Conservation (phyloP, 1,140 invertebrate genomes). For the Bilobella aurantiaca region DNA sequence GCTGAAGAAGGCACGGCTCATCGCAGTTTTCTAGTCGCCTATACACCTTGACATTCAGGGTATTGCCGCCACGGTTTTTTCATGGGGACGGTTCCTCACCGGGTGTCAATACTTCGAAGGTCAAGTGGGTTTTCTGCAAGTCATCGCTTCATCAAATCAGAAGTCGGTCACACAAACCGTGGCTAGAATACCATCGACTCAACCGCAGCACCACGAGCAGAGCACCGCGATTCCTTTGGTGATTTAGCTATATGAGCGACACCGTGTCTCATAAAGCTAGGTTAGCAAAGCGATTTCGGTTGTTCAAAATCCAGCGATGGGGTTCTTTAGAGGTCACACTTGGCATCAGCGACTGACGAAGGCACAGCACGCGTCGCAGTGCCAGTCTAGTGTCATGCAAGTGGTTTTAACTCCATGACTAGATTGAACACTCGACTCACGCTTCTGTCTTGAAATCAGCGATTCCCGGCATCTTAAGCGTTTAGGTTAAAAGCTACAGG, state of each 20-base stretch:
- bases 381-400: background rate
- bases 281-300: background rate
- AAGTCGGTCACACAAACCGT: no score
- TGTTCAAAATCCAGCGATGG: background rate
- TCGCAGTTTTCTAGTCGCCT: no score
- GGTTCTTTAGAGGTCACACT: no score
- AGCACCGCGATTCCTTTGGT: conserved; percentile 2
- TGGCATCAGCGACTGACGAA: no score
- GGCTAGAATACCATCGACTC: no score
- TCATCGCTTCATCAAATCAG: no score
- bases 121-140: no score
- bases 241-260: background rate
- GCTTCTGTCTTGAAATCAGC: background rate
- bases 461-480: background rate
- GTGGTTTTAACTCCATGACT: conserved; percentile 40
- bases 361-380: background rate
- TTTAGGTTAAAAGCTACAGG: background rate
- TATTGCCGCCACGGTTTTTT: no score
- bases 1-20: no score
- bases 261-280: background rate
- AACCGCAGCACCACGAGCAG: no score
- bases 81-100: no score
- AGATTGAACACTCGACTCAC: conserved; percentile 42
- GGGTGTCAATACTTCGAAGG: conserved; percentile 1
- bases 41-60: no score